A percentile compares a stretch with the other conserved stretches of the same genome.
Evolutionary conservation across 2,888 invertebrate species (phyloP).

Genomic region (Liodrosophila aerea): DNA sequence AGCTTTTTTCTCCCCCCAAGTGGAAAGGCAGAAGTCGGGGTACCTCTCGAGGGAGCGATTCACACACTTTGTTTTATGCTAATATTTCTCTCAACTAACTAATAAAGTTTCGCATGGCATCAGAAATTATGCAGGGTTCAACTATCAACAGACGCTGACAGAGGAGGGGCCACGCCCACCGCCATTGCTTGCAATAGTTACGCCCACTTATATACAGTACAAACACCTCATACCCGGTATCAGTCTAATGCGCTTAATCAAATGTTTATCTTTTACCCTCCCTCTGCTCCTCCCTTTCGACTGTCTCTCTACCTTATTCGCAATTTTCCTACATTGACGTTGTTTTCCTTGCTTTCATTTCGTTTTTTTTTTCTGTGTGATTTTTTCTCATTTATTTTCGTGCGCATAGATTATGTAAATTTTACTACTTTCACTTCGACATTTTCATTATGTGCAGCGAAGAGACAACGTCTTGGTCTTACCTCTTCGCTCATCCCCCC

Average conservation of each 20-base stretch:
- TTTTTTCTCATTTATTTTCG: slow-evolving; percentile 76
- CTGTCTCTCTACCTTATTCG: neutral
- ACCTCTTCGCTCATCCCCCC: neutral
- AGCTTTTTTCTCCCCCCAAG: no score
- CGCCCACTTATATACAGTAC: neutral
- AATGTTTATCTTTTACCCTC: slow-evolving; percentile 71
- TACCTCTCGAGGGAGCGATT: neutral
- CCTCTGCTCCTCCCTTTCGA: no score
- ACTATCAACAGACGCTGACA: slow-evolving; percentile 27
- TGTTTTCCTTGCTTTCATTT: slow-evolving; percentile 12
- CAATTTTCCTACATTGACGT: slow-evolving; percentile 1
- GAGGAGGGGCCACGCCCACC: slow-evolving; percentile 1
- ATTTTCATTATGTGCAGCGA: slow-evolving; percentile 69
- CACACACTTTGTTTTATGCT: slow-evolving; percentile 40
- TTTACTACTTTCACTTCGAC: slow-evolving; percentile 78
- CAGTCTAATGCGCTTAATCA: slow-evolving; percentile 69
- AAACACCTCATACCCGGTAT: slow-evolving; percentile 16
- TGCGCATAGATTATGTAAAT: slow-evolving; percentile 76
- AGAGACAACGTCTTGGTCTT: slow-evolving; percentile 35
- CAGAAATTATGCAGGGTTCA: slow-evolving; percentile 40
- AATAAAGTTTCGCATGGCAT: slow-evolving; percentile 60
- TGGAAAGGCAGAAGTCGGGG: no score
- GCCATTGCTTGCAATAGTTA: slow-evolving; percentile 32
- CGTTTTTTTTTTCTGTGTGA: slow-evolving; percentile 53
- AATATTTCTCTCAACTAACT: slow-evolving; percentile 70